Base-by-base conservation (phyloP, 2,113 vertebrate genomes). In the Apaloderma vittatum region DNA sequence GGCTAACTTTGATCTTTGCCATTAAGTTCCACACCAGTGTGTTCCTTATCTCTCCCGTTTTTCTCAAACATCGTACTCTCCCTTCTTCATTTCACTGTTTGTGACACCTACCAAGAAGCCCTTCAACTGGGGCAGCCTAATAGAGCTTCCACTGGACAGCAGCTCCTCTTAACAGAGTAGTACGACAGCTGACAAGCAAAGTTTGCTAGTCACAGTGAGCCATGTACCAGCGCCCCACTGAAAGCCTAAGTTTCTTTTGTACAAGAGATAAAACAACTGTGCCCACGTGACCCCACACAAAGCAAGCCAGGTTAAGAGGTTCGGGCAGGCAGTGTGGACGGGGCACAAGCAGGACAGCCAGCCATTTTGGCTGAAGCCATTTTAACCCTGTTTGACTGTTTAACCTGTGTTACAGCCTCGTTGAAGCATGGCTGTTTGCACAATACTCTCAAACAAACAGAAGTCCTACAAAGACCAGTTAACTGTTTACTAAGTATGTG, bases 151-250 rank as follows among this genome's bases (percentile, higher is more conserved):
- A 29, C 1, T 0, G 23, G 34, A 58, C 13, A 87, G 62, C 54
- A 57, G 58, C 49, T 78, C 85, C 61, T 88, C 71, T 30, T 22
- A 45, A 4, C 59, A 55, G 46, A 67, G 46, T 4, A 68, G 7
- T 7, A 8, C 1, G 4, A 24, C 4, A 13, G 27, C 4, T 32
- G 65, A 71, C 22, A 46, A 89, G 32, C 3, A 3, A 40, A 32
- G 71, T 37, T 34, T 0, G 0, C 43, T 52, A 19, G 51, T 46
- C 49, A 36, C 1, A 27, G 71, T 36, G 12, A 1, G 5, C n/a
- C 4, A 1, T 0, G 20, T 24, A 27, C 29, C 1, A 1, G 78
- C 0, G 1, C 67, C 75, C n/a, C 49, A 9, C 9, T 11, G 6
- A 3, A 61, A 16, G 1, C 0, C 65, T 3, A 48, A 45, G 15